phyloP scores from a whole-genome alignment of 2,113 vertebrate species.

The Isurus oxyrinchus region DNA sequence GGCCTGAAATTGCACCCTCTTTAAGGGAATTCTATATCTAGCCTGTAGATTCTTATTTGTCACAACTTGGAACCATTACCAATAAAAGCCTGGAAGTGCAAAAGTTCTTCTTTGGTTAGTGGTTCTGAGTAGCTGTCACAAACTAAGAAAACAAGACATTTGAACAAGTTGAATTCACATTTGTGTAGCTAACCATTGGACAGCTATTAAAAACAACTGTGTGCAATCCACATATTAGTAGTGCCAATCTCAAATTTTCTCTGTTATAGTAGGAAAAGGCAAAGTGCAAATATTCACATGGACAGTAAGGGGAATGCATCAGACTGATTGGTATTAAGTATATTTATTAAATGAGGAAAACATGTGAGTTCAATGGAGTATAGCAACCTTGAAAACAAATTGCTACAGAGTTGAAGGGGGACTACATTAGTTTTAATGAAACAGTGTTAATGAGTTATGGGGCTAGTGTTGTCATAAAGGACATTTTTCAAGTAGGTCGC shows the following conservation, averaged over 20 bases:
- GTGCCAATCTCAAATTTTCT: not conserved
- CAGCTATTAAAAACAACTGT: not conserved
- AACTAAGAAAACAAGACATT: not conserved
- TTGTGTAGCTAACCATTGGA: not conserved
- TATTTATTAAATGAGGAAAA: not conserved
- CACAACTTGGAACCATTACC: not conserved
- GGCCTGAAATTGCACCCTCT: not conserved
- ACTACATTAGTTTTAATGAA: not conserved
- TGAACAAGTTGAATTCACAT: not conserved
- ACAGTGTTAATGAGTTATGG: not conserved
- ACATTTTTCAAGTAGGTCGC: not conserved
- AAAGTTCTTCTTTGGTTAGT: not conserved
- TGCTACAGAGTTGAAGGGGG: not conserved
- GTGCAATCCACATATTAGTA: not conserved
- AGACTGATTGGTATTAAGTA: not conserved
- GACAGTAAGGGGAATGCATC: not conserved
- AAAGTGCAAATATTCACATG: not conserved
- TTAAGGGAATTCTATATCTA: not conserved
- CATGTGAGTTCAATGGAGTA: not conserved
- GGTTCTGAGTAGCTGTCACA: not conserved
- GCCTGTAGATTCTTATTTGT: not conserved
- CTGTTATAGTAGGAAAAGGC: not conserved
- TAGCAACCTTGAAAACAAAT: not conserved
- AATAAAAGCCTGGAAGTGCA: not conserved
- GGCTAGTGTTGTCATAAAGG: not conserved